Conservation (phyloP, 2,797 vertebrate genomes). For the Sebastes matsubarae region DNA sequence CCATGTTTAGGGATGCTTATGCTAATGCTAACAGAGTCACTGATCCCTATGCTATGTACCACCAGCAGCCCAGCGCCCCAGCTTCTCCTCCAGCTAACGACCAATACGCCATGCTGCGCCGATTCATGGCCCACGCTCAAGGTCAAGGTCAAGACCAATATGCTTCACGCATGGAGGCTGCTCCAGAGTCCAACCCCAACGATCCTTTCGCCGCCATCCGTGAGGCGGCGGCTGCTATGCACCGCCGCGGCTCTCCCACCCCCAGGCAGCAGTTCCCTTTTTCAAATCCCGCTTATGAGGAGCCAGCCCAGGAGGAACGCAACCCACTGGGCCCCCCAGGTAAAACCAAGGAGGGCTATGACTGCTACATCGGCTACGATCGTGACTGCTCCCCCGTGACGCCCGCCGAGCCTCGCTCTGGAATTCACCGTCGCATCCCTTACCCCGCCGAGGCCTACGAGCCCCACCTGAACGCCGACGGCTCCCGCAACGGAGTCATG, state of each 20-base stretch:
- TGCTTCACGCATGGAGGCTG: constrained; percentile 45
- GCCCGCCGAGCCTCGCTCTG: constrained; percentile 59
- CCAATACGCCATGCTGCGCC: constrained; percentile 55
- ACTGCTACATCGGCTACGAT: constrained; percentile 86
- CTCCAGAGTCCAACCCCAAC: constrained; percentile 59
- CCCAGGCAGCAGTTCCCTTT: constrained; percentile 63
- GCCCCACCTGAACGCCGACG: constrained; percentile 77
- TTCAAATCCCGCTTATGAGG: constrained; percentile 54
- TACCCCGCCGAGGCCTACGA: constrained; percentile 75
- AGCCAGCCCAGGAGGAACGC: constrained; percentile 62
- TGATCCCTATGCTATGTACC: constrained; percentile 75
- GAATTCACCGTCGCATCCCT: constrained; percentile 54
- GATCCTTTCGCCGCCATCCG: constrained; percentile 67
- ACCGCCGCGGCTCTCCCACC: constrained; percentile 46
- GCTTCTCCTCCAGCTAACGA: constrained; percentile 47
- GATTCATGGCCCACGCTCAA: constrained; percentile 57
- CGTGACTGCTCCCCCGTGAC: constrained; percentile 79
- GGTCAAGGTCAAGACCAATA: constrained; percentile 43
- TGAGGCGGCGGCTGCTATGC: constrained; percentile 61
- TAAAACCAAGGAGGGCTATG: constrained; percentile 86
- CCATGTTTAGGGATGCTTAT: constrained; percentile 71
- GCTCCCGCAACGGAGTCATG: constrained; percentile 73
- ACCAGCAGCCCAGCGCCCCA: constrained; percentile 51
- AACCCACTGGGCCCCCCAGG: constrained; percentile 82
- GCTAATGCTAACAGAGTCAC: constrained; percentile 62